Evolutionary conservation across 2,797 vertebrate species (phyloP).

Genomic region (Peromyscus melanophrys): DNA sequence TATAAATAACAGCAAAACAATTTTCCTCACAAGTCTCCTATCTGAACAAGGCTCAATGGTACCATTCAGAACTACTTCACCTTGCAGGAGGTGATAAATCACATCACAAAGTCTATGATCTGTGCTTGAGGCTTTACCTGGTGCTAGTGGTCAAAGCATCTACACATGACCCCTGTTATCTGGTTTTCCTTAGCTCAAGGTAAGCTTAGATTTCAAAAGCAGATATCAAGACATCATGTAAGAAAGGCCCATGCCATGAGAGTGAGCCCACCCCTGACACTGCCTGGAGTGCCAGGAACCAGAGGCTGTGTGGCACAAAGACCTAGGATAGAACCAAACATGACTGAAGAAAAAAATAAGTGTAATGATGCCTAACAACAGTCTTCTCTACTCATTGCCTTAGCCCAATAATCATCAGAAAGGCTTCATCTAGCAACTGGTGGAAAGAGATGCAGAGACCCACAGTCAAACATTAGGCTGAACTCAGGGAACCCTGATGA

Average conservation of each 20-base stretch:
- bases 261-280: background rate
- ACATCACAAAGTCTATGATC: background rate
- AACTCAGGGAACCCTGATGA: no score
- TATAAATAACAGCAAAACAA: background rate
- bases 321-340: no score
- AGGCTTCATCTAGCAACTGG: no score
- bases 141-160: background rate
- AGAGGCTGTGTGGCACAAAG: no score
- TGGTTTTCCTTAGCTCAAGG: background rate
- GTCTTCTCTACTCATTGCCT: no score
- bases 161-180: fast-evolving
- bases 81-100: background rate
- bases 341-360: no score
- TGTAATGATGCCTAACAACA: no score
- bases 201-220: background rate
- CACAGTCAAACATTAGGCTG: no score
- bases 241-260: background rate
- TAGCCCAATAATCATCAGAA: no score
- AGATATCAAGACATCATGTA: background rate
- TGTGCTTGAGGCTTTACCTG: fast-evolving
- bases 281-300: no score
- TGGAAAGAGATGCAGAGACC: no score
- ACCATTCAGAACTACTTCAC: background rate
- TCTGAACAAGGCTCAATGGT: background rate
- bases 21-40: background rate